A percentile compares a stretch with the other conserved stretches of the same genome.
phyloP scores from a whole-genome alignment of 2,113 vertebrate species.

The Centropus bengalensis region DNA sequence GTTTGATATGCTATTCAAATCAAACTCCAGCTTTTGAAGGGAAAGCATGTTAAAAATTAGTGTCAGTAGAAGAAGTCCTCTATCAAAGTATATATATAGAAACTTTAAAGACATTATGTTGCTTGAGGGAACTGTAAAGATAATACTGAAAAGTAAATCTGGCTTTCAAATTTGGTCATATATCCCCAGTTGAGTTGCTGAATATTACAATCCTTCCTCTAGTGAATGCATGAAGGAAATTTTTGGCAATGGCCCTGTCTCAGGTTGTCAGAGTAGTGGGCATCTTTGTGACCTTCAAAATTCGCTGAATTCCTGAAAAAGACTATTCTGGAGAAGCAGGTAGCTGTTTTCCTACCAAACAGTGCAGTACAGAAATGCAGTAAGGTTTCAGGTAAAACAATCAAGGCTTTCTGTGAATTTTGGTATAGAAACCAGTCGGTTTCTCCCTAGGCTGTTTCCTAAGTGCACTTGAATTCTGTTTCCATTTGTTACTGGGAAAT shows the following conservation, averaged over 20 bases:
- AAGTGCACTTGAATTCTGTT: neutral
- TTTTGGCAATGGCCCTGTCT: neutral
- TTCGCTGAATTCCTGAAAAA: neutral
- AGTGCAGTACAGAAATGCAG: neutral
- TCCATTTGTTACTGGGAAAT: neutral
- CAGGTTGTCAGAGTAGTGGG: fast-evolving
- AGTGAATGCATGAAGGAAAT: neutral
- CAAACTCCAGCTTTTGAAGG: neutral
- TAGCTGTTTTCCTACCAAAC: neutral
- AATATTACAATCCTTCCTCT: neutral
- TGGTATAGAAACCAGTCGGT: neutral
- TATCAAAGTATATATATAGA: neutral
- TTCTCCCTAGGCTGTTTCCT: neutral
- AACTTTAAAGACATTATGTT: neutral
- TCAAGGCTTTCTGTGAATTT: neutral
- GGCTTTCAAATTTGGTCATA: neutral
- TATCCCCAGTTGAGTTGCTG: fast-evolving
- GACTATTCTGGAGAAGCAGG: neutral
- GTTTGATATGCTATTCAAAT: neutral
- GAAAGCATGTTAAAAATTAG: neutral
- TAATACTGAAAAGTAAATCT: neutral
- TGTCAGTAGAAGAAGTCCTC: fast-evolving
- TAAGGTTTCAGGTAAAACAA: neutral
- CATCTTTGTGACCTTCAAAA: neutral
- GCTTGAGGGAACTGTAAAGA: neutral